These are phyloP conservation scores for Neolamprologus ventralis DNA, from an alignment of 2,113 vertebrate genomes.

Conservation along the genomic window DNA sequence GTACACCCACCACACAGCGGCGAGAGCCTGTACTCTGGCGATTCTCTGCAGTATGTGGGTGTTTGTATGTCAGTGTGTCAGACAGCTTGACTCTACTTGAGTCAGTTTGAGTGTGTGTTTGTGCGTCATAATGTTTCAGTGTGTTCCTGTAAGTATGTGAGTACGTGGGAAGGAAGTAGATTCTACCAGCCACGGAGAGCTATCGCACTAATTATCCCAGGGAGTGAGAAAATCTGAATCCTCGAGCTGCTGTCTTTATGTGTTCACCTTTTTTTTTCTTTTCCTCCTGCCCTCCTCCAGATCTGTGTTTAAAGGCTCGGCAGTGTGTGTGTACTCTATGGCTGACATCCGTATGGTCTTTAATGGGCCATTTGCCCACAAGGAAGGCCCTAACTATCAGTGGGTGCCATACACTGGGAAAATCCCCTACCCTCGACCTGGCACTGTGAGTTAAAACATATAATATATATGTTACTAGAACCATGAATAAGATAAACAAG, in stretches of 20 bases:
- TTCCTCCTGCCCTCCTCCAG: slow-evolving; percentile 56
- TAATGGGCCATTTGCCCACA: slow-evolving; percentile 96
- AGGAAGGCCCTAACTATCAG: slow-evolving; percentile 97
- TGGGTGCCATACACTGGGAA: slow-evolving; percentile 97
- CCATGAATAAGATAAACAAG: background rate
- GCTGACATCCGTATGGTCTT: slow-evolving; percentile 98
- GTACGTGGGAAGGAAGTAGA: slow-evolving; percentile 28
- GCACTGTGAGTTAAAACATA: slow-evolving; percentile 79
- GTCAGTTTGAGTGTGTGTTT: slow-evolving; percentile 24
- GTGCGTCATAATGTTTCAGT: slow-evolving; percentile 15
- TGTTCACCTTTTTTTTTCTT: background rate
- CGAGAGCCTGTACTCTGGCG: slow-evolving; percentile 6
- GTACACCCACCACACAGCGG: slow-evolving; percentile 44
- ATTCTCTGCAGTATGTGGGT: slow-evolving; percentile 37
- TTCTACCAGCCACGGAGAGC: background rate
- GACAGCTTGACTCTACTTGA: slow-evolving; percentile 51
- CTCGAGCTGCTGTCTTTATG: background rate
- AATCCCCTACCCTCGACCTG: slow-evolving; percentile 95
- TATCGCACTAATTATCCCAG: slow-evolving; percentile 31
- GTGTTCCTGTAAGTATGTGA: slow-evolving; percentile 11
- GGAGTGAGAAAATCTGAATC: slow-evolving; percentile 9
- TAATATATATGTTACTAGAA: background rate
- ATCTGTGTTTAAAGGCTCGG: slow-evolving; percentile 94
- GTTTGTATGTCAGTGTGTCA: slow-evolving; percentile 63
- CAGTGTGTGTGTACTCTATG: slow-evolving; percentile 98